These are phyloP conservation scores for Sebastes diploproa DNA, from an alignment of 2,797 vertebrate genomes.

Conservation along the genomic window DNA sequence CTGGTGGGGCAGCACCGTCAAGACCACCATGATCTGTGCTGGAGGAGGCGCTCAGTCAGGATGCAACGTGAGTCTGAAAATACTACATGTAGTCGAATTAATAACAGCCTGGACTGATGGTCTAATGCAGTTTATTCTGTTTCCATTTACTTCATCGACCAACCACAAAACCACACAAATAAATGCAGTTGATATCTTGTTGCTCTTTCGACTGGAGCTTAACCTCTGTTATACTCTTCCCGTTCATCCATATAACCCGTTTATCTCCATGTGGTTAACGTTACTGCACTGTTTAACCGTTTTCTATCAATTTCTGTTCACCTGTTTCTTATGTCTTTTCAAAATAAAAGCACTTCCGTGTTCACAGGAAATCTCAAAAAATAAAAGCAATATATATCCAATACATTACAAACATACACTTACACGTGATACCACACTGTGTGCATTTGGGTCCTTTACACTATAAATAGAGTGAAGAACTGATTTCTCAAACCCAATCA, in stretches of 20 bases:
- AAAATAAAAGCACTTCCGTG: not conserved
- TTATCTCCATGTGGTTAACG: not conserved
- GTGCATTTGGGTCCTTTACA: not conserved
- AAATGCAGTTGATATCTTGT: fast-evolving
- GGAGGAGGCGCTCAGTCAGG: constrained; percentile 75
- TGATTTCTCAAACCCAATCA: not conserved
- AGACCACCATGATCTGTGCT: constrained; percentile 81
- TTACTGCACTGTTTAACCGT: not conserved
- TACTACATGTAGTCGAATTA: no score
- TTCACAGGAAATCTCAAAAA: not conserved
- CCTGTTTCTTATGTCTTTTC: not conserved
- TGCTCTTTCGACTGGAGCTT: not conserved
- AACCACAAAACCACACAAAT: not conserved
- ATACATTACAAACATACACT: no score
- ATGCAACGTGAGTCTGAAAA: constrained; percentile 73
- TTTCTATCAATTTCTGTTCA: not conserved
- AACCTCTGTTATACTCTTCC: not conserved
- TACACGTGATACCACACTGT: no score
- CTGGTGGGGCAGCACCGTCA: constrained; percentile 82
- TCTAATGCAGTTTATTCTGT: not conserved
- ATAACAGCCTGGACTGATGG: not conserved
- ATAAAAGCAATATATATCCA: no score
- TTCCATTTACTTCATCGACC: not conserved
- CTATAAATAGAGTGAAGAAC: not conserved
- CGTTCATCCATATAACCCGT: not conserved